Base-by-base conservation (phyloP, 2,888 invertebrate genomes). In the Sphaerophoria taeniata region DNA sequence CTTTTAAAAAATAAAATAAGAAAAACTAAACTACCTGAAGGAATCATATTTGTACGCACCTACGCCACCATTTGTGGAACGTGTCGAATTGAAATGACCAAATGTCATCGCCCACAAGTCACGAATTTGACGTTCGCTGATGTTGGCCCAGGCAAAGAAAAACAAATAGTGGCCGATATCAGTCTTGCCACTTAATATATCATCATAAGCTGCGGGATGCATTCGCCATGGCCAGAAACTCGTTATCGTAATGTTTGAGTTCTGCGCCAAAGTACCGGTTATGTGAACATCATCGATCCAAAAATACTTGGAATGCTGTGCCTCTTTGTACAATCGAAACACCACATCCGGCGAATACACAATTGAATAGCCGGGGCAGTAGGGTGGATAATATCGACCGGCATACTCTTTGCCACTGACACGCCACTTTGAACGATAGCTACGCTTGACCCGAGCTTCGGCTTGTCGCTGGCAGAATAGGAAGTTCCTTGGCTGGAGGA, bases 271-370 rank as follows among this genome's bases (percentile, higher is more conserved):
- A 0, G 94, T 92, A 33, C 96, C 97, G 0, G 97, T 96, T 47
- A 97, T 93, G 88, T 95, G 96, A 45, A 96, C 96, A 90, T 97
- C 97, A 89, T 97, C 97, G 65, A 97, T 95, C 97, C 97, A 97
- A 92, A 97, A 96, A 89, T 95, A 96, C 2, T 94, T 94, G 3
- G 93, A 91, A 6, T 91, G 92, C 88, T 95, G 94, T 0, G 95
- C 95, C 60, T 93, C 93, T 72, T 92, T 92, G 65, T 95, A 94
- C 12, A 95, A 91, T 36, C 93, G 92, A 76, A 92, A 93, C 14
- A 94, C 93, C 49, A 94, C 94, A 89, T 95, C 95, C 53, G 93
- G 93, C 0, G 95, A 95, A 89, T 95, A 95, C 11, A 96, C 92
- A 77, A 96, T 94, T 2, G 94, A 94, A 93, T 94, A 95, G 33